Evolutionary conservation across 2,113 vertebrate genomes (phyloP).

Genomic region (Ariopsis seemanni): DNA sequence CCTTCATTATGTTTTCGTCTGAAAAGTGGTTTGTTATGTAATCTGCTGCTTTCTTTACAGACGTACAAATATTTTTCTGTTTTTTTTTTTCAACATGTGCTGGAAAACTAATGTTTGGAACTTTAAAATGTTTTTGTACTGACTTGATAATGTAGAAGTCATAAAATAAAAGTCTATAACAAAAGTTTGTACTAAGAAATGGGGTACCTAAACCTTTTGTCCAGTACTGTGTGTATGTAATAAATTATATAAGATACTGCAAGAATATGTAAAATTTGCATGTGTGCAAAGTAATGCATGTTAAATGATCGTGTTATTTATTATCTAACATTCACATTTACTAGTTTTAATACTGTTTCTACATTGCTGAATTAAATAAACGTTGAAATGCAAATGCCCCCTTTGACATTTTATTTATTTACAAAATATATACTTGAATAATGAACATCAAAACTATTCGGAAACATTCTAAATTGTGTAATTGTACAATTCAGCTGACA

Average conservation of each 20-base stretch:
- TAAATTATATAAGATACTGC: not conserved
- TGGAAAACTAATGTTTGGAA: no score
- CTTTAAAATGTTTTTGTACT: no score
- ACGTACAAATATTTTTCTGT: no score
- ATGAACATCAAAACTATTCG: not conserved
- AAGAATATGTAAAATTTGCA: not conserved
- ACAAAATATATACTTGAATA: not conserved
- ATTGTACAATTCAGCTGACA: not conserved
- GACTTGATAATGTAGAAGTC: no score
- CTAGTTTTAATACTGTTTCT: not conserved
- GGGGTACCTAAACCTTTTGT: no score
- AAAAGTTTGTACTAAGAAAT: no score
- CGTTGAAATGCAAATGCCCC: not conserved
- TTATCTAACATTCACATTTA: not conserved
- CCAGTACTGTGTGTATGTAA: not conserved
- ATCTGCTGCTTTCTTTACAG: no score
- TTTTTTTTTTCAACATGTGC: no score
- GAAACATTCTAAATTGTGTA: not conserved
- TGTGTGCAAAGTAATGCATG: not conserved
- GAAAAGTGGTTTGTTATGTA: no score
- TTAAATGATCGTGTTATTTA: not conserved
- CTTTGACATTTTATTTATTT: not conserved
- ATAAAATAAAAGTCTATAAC: no score
- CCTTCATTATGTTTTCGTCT: no score
- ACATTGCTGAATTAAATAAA: not conserved